Evolutionary conservation across 1,140 invertebrate genomes (phyloP), one percentile per base, ranked within the genome.

Genomic region (Drosophila nebulosa): DNA sequence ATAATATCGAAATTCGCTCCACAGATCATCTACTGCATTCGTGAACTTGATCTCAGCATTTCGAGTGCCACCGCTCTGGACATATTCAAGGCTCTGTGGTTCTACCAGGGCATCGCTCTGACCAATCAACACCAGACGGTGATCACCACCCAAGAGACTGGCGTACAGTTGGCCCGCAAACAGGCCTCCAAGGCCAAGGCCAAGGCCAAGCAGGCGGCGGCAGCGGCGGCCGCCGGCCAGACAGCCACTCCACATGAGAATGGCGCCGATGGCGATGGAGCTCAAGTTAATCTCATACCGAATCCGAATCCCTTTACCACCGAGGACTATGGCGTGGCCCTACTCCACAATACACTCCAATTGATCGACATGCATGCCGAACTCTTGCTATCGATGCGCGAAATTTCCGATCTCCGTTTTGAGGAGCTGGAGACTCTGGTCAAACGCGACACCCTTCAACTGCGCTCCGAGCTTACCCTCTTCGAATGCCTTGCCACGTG

Each of bases 321-420:
- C 64, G 90, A 91, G 55, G 91, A 91, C 27, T 90, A 79, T 35
- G 78, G 91, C 30, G 83, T 86, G 24, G 90, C 90, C 12, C 53
- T 91, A 61, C 65, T 91, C 14, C 88, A 86, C 64, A 91, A 91
- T 53, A 76, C 89, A 0, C 74, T 91, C 7, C 91, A 91, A 58
- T 64, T 91, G 14, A 91, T 91, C 46, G 90, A 91, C 10, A 91
- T 91, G 90, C 79, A 90, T 9, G 90, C 90, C 1, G 79, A 89
- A 59, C 61, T 89, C 35, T 46, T 91, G 30, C 71, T 91, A 14
- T 69, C 78, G 14, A 80, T 78, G 76, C 68, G 64, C 3, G 78
- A 79, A 53, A 90, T 91, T 27, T 56, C 50, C 3, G 85, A 81
- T 24, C 64, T 91, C n/a, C 69, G 90, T 5, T 91, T 90, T 63